These are phyloP conservation scores for Microchrysa polita DNA, from an alignment of 2,888 invertebrate species.

Conservation along the genomic window DNA sequence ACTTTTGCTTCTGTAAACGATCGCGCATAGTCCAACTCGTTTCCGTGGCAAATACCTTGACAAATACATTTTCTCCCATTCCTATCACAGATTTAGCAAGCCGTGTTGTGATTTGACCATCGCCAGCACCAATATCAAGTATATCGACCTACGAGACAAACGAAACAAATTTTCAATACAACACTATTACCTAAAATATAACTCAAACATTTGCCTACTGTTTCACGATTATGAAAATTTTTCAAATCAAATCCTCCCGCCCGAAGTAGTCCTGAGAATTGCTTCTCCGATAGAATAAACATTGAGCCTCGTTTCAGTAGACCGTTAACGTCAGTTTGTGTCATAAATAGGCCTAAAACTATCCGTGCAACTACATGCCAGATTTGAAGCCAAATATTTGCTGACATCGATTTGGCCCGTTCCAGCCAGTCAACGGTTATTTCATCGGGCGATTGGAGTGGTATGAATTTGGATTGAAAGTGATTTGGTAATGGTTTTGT, in stretches of 20 bases:
- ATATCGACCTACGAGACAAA: slow-evolving; percentile 64
- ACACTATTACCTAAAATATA: neutral
- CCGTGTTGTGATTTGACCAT: slow-evolving; percentile 89
- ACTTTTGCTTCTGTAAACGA: slow-evolving; percentile 79
- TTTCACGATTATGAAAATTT: slow-evolving; percentile 52
- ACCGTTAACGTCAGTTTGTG: slow-evolving; percentile 96
- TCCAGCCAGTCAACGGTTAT: slow-evolving; percentile 61
- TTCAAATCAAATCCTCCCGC: slow-evolving; percentile 58
- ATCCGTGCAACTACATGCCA: slow-evolving; percentile 89
- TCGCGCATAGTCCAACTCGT: slow-evolving; percentile 89
- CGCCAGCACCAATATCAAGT: slow-evolving; percentile 94
- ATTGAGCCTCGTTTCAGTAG: slow-evolving; percentile 92
- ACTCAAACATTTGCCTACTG: slow-evolving; percentile 52
- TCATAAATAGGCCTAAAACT: slow-evolving; percentile 90
- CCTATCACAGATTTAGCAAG: slow-evolving; percentile 76
- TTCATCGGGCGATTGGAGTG: slow-evolving; percentile 60
- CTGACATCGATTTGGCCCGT: slow-evolving; percentile 59
- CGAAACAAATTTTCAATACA: no score
- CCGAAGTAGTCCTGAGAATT: slow-evolving; percentile 70
- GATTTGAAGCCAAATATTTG: slow-evolving; percentile 80
- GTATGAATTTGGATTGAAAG: slow-evolving; percentile 61
- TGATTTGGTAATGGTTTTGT: slow-evolving; percentile 56
- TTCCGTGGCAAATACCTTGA: slow-evolving; percentile 86
- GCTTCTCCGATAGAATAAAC: slow-evolving; percentile 91
- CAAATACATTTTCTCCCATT: slow-evolving; percentile 75